phyloP scores from a whole-genome alignment of 2,888 invertebrate species.

The Eilema depressum region DNA sequence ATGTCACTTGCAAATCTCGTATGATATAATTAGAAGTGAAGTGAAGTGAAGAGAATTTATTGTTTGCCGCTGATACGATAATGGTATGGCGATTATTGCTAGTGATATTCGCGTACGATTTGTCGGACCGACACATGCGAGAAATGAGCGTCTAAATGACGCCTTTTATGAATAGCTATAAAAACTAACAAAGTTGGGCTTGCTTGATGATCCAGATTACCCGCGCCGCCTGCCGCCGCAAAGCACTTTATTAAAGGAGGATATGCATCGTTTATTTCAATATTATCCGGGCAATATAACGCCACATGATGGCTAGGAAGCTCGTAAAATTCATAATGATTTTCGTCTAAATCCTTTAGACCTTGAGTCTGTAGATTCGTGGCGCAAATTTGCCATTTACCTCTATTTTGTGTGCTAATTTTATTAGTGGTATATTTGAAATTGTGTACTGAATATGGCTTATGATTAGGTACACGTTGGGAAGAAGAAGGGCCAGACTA shows the following conservation, averaged over 20 bases:
- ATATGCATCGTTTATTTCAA: slow-evolving; percentile 54
- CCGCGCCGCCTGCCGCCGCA: background rate
- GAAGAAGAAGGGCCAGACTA: too few species aligned
- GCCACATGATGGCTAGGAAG: slow-evolving; percentile 7
- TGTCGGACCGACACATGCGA: too few species aligned
- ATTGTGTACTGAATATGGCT: too few species aligned
- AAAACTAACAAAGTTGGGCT: background rate
- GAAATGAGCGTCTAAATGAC: too few species aligned
- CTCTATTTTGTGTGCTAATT: background rate
- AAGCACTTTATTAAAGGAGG: slow-evolving; percentile 28
- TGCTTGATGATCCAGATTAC: background rate
- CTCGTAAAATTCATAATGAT: slow-evolving; percentile 2
- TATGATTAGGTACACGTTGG: too few species aligned
- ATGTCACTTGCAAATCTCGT: too few species aligned
- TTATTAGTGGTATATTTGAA: too few species aligned
- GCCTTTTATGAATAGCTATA: background rate
- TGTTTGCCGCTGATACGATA: too few species aligned
- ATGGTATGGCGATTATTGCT: too few species aligned
- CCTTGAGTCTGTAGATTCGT: background rate
- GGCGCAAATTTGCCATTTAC: background rate
- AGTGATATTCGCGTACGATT: too few species aligned
- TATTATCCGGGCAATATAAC: slow-evolving; percentile 51
- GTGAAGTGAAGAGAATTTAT: too few species aligned
- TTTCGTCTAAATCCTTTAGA: background rate
- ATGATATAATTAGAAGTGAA: too few species aligned